Base-by-base conservation (phyloP, 2,797 vertebrate genomes). In the Taenioides sp. region DNA sequence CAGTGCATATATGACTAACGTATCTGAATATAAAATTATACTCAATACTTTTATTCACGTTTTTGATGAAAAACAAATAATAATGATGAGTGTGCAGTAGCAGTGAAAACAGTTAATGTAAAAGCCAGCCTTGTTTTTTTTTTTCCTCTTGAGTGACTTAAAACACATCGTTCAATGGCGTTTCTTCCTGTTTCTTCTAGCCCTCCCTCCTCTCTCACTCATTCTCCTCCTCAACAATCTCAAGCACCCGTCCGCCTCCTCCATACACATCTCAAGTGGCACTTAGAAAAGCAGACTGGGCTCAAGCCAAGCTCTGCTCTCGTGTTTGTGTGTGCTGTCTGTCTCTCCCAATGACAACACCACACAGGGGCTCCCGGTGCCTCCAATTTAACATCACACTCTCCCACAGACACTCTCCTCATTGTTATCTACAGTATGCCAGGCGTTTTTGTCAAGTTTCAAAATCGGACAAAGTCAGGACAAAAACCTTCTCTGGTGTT, bases 201-300 rank as follows among this genome's bases (percentile, higher is more conserved):
- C 7, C 40, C 62, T 50, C 61, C 16, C 31, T 64, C 34, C 67
- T 59, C 66, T 57, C 70, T 60, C 59, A n/a, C 75, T 69, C 70
- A 37, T 69, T 62, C 73, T 85, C 80, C 83, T 89, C 79, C 79
- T 89, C 86, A 88, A 79, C 83, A 79, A 86, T 88, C 86, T 88
- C 89, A 91, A 91, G 88, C 88, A 89, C 86, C 83, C 89, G 80
- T 88, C 84, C 88, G 72, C 85, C 80, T 77, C 89, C 78, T 88
- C 83, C 79, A 90, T 78, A 89, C 79, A 91, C 88, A 89, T 92
- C 92, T 94, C 91, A 93, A 94, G 94, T 92, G 87, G 86, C 90
- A 90, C 92, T 94, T 91, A 87, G 85, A 82, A 79, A 81, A 80
- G 78, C 86, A 88, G 86, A 84, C 86, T 74, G 80, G 81, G 81